These are phyloP conservation scores for Lumbricus terrestris DNA, from an alignment of 2,888 invertebrate species.

Conservation along the genomic window DNA sequence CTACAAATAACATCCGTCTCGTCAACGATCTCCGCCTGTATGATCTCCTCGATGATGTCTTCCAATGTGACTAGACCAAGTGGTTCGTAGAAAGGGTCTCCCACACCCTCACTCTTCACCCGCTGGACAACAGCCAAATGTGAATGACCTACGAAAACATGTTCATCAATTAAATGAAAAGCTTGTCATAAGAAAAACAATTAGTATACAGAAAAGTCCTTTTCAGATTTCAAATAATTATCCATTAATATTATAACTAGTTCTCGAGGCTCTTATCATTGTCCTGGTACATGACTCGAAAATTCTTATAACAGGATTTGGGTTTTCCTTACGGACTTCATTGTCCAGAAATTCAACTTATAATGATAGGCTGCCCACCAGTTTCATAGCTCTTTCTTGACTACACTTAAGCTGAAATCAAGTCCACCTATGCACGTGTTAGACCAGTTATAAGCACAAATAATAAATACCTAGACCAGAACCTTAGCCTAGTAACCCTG, in stretches of 20 bases:
- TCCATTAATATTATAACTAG: not conserved
- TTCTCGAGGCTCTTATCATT: not conserved
- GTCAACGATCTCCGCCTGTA: constrained; percentile 95
- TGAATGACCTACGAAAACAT: constrained; percentile 55
- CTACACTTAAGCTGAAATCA: not conserved
- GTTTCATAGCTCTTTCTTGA: not conserved
- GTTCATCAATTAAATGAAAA: not conserved
- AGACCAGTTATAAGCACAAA: not conserved
- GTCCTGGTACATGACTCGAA: not conserved
- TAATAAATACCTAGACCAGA: not conserved
- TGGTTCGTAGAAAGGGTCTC: constrained; percentile 55
- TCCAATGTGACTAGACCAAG: constrained; percentile 91
- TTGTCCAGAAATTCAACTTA: not conserved
- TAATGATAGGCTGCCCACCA: not conserved
- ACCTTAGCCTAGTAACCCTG: not conserved
- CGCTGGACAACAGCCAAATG: constrained; percentile 95
- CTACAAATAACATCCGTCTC: constrained; percentile 92
- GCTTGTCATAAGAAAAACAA: not conserved
- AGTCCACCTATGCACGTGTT: not conserved
- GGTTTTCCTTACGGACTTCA: not conserved
- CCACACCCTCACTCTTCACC: constrained; percentile 84
- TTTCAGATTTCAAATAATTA: not conserved
- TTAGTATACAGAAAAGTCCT: not conserved
- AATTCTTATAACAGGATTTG: not conserved
- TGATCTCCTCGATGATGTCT: constrained; percentile 95